A percentile compares a stretch with the other conserved stretches of the same genome.
phyloP scores from a whole-genome alignment of 2,888 invertebrate genomes.

The Cantharis rufa region DNA sequence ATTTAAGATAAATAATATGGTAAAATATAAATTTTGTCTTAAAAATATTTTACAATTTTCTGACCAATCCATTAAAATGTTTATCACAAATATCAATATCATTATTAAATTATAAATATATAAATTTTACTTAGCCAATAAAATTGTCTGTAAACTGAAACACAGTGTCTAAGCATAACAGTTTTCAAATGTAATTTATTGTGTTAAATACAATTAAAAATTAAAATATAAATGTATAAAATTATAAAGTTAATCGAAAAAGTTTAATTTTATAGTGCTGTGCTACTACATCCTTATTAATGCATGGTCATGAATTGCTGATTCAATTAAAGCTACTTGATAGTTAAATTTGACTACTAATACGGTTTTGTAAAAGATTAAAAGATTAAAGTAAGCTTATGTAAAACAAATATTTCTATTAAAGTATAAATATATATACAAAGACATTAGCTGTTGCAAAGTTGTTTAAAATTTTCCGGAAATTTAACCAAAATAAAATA shows the following conservation, averaged over 20 bases:
- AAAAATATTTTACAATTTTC: too few relatives aligned
- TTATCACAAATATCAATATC: too few relatives aligned
- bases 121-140: background rate
- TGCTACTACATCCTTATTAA: constrained; percentile 11
- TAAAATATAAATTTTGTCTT: too few relatives aligned
- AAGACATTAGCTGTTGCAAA: constrained; percentile 10
- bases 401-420: constrained; percentile 14
- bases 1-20: too few relatives aligned
- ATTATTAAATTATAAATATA: too few relatives aligned
- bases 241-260: background rate
- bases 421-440: constrained; percentile 21
- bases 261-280: background rate
- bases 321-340: constrained; percentile 22
- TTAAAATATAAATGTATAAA: background rate
- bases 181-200: background rate
- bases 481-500: background rate
- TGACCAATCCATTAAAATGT: too few relatives aligned
- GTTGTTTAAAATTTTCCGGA: background rate
- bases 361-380: constrained; percentile 15
- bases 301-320: constrained; percentile 16
- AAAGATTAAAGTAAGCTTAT: constrained; percentile 18
- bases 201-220: background rate
- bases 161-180: background rate
- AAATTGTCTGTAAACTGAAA: background rate
- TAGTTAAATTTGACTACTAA: constrained; percentile 23